phyloP scores from a whole-genome alignment of 2,113 vertebrate genomes.

The Tauraco erythrolophus region DNA sequence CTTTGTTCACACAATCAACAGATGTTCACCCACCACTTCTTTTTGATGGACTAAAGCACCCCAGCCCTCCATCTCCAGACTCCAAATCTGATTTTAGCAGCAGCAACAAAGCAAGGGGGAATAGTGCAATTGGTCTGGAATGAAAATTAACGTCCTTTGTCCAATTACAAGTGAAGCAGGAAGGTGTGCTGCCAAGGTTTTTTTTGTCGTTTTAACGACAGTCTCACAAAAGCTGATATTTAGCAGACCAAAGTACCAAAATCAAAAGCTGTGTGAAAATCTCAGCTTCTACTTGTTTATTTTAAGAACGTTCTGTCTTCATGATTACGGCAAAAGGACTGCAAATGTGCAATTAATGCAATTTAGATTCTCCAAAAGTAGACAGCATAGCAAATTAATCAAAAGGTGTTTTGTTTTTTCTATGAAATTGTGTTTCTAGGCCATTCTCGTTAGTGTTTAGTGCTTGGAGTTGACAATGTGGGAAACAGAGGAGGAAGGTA shows the following conservation, averaged over 20 bases:
- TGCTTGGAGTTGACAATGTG: neutral
- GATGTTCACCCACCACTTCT: neutral
- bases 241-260: neutral
- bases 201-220: neutral
- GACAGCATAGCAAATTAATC: neutral
- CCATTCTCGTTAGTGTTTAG: neutral
- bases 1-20: neutral
- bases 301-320: neutral
- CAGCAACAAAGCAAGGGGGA: neutral
- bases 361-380: neutral
- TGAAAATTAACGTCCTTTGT: neutral
- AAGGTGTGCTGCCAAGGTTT: neutral
- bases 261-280: conserved; percentile 1
- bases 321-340: neutral
- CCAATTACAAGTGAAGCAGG: conserved; percentile 20
- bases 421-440: conserved; percentile 31
- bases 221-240: neutral
- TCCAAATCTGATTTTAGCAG: neutral
- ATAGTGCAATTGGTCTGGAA: neutral
- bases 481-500: conserved; percentile 38
- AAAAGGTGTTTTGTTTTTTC: conserved; percentile 35
- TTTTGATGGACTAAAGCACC: neutral
- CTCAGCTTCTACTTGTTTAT: neutral
- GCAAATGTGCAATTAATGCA: neutral
- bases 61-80: neutral